Evolutionary conservation across 2,797 vertebrate species (phyloP).

Genomic region (Hemibagrus guttatus): DNA sequence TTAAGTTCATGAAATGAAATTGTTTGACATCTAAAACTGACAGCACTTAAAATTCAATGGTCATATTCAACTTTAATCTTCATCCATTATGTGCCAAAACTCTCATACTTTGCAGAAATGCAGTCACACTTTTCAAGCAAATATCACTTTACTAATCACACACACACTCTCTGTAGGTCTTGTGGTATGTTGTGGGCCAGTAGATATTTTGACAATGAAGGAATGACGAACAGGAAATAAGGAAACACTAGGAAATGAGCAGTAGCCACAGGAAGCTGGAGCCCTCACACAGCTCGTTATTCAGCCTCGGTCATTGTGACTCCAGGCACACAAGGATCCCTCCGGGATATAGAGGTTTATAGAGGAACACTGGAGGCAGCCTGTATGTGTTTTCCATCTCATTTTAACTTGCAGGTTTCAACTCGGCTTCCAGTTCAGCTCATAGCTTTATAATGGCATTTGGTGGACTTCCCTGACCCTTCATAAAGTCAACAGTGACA

Average conservation of each 20-base stretch:
- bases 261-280: slow-evolving; percentile 43
- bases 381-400: slow-evolving; percentile 58
- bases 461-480: slow-evolving; percentile 27
- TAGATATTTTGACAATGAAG: slow-evolving; percentile 24
- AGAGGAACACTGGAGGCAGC: slow-evolving; percentile 37
- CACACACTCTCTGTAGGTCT: slow-evolving; percentile 23
- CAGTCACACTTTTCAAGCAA: neutral
- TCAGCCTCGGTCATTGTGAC: slow-evolving; percentile 59
- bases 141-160: slow-evolving; percentile 34
- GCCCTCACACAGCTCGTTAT: slow-evolving; percentile 50
- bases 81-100: neutral
- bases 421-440: slow-evolving; percentile 40
- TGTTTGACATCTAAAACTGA: neutral
- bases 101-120: too few relatives aligned
- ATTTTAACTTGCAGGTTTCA: slow-evolving; percentile 43
- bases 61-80: neutral
- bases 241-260: slow-evolving; percentile 48
- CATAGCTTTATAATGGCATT: slow-evolving; percentile 50
- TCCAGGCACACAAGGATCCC: slow-evolving; percentile 47
- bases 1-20: slow-evolving; percentile 3
- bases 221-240: neutral
- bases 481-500: slow-evolving; percentile 53
- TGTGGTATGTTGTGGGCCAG: slow-evolving; percentile 21
- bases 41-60: neutral
- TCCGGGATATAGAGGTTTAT: slow-evolving; percentile 57